Base-by-base conservation (phyloP, 2,888 invertebrate species). In the Ypsolopha scabrella region DNA sequence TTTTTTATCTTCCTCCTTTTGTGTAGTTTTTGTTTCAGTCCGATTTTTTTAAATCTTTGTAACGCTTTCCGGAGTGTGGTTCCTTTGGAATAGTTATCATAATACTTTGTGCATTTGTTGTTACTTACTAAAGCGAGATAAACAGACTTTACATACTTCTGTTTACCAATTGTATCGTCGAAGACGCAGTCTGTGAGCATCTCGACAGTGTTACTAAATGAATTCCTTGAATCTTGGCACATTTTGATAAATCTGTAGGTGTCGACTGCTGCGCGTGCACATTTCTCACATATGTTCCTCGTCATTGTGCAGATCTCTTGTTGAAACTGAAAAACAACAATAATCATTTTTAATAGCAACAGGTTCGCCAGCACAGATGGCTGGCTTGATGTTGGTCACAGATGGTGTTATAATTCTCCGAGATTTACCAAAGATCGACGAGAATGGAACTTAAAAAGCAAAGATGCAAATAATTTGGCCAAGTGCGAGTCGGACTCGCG, bases 181-280 rank as follows among this genome's bases (percentile, higher is more conserved):
- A 41, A 53, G 52, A 50, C 11, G n/a, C 36, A 35, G 35, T 36
- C 24, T 13, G 9, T 11, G 1, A 51, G 8, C 2, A 46, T 57
- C 53, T 56, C 51, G 57, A 63, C 51, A 51, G 55, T 54, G 7
- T 54, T 51, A 24, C 55, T 49, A 7, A 69, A n/a, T 6, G 49
- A 48, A 41, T 52, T n/a, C 11, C 64, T 36, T 2, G 50, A 33
- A 6, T 52, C 13, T 0, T 52, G 39, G 51, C 70, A 67, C 24
- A 49, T 56, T 36, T 56, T 52, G 13, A 67, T 61, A 46, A 70
- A 70, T 50, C 54, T 63, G 47, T 65, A 68, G 51, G 58, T 54
- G 10, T 49, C 53, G n/a, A 68, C 45, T 24, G 58, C 50, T 9
- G 38, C 54, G 14, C 51, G 41, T 34, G 57, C 55, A 53, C 70